A percentile compares a stretch with the other conserved stretches of the same genome.
Evolutionary conservation across 2,113 vertebrate genomes (phyloP).

Genomic region (Chaetops frenatus): DNA sequence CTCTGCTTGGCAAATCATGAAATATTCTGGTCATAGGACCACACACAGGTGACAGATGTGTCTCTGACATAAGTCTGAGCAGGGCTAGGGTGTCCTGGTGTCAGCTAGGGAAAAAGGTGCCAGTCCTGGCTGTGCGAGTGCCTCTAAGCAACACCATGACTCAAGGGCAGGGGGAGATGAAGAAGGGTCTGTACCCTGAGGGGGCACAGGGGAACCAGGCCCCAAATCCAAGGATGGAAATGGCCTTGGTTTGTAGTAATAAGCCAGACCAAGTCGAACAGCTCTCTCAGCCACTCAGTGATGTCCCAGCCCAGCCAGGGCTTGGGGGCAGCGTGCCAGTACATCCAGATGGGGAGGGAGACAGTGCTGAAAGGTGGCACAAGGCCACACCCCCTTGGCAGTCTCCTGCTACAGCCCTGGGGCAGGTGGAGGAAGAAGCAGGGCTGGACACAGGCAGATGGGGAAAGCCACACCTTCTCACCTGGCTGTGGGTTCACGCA

Average conservation of each 20-base stretch:
- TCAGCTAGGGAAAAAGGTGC: neutral
- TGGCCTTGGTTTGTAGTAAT: neutral
- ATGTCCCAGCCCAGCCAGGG: neutral
- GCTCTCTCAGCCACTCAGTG: neutral
- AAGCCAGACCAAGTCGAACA: neutral
- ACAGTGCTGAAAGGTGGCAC: neutral
- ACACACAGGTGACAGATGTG: neutral
- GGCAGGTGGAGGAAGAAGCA: neutral
- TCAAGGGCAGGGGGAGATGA: fast-evolving
- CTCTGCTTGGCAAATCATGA: neutral
- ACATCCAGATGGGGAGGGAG: neutral
- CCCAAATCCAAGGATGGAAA: neutral
- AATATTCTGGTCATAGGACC: neutral
- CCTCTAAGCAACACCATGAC: neutral
- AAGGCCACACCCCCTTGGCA: neutral
- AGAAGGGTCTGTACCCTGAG: fast-evolving
- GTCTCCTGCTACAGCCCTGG: neutral
- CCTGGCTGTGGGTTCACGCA: neutral
- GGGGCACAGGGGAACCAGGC: neutral
- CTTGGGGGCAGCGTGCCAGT: neutral
- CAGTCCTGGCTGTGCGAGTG: neutral
- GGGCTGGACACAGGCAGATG: neutral
- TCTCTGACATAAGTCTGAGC: neutral
- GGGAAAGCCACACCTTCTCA: fast-evolving
- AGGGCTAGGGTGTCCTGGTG: neutral